Evolutionary conservation across 1,140 invertebrate species (phyloP).

Genomic region (Monomorium pharaonis): DNA sequence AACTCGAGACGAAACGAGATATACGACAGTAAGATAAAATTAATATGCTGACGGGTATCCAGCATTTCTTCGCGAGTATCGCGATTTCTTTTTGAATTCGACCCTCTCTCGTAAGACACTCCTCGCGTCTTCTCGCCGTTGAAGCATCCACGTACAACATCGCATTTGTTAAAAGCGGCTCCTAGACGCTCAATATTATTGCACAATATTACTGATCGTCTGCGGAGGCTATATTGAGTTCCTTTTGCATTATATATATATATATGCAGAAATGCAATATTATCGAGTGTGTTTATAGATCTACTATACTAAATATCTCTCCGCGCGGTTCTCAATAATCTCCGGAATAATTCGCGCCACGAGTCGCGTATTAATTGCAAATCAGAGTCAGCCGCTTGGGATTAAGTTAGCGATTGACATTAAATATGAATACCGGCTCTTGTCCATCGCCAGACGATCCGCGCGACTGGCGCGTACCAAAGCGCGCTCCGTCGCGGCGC

Average conservation of each 20-base stretch:
- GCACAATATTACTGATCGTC: no score
- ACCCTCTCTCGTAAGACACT: background rate
- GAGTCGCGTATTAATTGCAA: background rate
- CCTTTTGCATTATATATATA: no score
- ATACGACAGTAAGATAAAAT: slow-evolving; percentile 27
- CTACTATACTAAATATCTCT: background rate
- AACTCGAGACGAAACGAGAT: slow-evolving; percentile 35
- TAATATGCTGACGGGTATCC: slow-evolving; percentile 26
- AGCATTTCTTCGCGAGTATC: background rate
- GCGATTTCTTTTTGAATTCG: background rate
- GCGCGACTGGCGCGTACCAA: background rate
- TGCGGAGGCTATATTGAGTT: no score
- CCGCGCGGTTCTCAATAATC: background rate
- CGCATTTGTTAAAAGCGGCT: no score
- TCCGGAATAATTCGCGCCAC: background rate
- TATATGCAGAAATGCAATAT: no score
- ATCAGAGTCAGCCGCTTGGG: background rate
- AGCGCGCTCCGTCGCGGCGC: background rate
- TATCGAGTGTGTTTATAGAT: no score
- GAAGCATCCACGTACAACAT: no score
- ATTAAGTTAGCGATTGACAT: slow-evolving; percentile 4
- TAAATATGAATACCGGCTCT: slow-evolving; percentile 12
- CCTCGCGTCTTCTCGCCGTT: background rate
- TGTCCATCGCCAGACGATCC: background rate
- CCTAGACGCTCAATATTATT: no score